A percentile compares a stretch with the other conserved stretches of the same genome.
Conservation (phyloP, 1,140 invertebrate species). For the Drosophila sturtevanti region DNA sequence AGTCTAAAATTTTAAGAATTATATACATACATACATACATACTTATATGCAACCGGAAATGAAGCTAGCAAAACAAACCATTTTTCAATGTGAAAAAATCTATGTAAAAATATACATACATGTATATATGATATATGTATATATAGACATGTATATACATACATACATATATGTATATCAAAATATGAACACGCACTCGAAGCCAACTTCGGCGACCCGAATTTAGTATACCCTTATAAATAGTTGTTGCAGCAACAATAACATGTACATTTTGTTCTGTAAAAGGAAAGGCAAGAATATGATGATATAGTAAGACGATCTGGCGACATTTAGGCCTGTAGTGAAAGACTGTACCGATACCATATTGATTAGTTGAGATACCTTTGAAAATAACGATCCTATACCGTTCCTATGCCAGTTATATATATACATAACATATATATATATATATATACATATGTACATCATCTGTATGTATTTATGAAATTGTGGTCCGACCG, state of each 20-base stretch:
- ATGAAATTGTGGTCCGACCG: constrained; percentile 6
- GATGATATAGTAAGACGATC: not conserved
- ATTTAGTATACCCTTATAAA: not conserved
- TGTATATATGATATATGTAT: constrained; percentile 1
- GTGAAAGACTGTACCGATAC: constrained; percentile 1
- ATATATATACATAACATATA: not conserved
- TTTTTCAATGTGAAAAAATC: constrained; percentile 10
- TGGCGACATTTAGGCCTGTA: not conserved
- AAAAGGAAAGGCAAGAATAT: not conserved
- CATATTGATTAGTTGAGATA: not conserved
- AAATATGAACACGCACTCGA: not conserved
- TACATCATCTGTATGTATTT: no score
- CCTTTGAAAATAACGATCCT: not conserved
- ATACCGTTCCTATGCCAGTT: constrained; percentile 12
- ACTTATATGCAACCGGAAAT: constrained; percentile 14
- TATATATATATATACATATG: not conserved
- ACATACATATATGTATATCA: not conserved
- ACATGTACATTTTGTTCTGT: not conserved
- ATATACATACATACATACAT: constrained; percentile 30
- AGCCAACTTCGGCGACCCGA: constrained; percentile 8
- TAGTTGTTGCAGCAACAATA: not conserved
- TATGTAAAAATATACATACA: not conserved
- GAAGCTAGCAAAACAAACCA: constrained; percentile 5
- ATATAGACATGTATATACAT: not conserved
- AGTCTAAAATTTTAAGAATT: constrained; percentile 18